Conservation (phyloP, 2,113 vertebrate genomes). For the Spermophilus dauricus region DNA sequence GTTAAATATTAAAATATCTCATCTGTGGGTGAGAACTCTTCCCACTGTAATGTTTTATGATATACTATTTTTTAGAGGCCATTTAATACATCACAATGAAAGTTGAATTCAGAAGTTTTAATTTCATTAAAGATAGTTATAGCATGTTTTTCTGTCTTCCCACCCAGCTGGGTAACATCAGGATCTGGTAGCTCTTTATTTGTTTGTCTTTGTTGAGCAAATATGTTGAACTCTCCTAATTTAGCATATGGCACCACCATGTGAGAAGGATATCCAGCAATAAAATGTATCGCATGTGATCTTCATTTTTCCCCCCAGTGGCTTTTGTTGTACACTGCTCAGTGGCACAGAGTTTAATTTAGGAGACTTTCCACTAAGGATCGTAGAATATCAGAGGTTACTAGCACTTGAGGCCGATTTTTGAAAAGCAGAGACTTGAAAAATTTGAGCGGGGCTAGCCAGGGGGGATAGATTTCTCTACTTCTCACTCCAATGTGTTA, state of each 20-base stretch:
- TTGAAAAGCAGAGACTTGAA: neutral
- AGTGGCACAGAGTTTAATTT: neutral
- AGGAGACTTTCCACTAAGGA: neutral
- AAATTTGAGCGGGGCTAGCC: neutral
- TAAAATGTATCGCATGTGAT: neutral
- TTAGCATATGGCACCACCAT: neutral
- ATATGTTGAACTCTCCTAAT: neutral
- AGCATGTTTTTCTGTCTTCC: neutral
- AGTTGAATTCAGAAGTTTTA: slow-evolving; percentile 45
- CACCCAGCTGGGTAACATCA: neutral
- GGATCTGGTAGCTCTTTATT: neutral
- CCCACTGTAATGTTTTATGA: slow-evolving; percentile 15
- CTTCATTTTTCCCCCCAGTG: neutral
- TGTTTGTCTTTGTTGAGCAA: slow-evolving; percentile 29
- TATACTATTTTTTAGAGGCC: slow-evolving; percentile 66
- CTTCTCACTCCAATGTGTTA: slow-evolving; percentile 3
- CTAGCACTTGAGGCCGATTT: neutral
- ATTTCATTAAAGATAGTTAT: neutral
- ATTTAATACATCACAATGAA: slow-evolving; percentile 39
- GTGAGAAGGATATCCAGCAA: neutral
- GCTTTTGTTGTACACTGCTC: neutral
- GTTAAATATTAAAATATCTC: slow-evolving; percentile 78
- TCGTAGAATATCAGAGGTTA: neutral
- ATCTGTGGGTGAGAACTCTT: neutral
- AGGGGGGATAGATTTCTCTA: neutral